A percentile compares a stretch with the other conserved stretches of the same genome.
phyloP scores from a whole-genome alignment of 2,888 invertebrate species.

The Conistra vaccinii region DNA sequence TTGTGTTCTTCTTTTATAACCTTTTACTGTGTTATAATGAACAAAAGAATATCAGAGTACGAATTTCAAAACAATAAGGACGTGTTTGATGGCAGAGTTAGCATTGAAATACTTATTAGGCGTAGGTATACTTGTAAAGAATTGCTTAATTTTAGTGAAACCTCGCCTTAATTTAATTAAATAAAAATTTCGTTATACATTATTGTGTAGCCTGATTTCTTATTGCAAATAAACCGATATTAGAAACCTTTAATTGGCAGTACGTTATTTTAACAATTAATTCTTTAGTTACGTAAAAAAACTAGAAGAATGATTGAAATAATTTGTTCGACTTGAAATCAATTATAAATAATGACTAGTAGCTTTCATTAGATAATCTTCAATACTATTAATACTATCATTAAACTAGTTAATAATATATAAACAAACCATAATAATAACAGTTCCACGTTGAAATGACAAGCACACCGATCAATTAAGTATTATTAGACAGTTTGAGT shows the following conservation, averaged over 20 bases:
- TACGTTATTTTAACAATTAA: not conserved
- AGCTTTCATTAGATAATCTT: slow-evolving; percentile 31
- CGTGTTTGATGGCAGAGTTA: slow-evolving; percentile 34
- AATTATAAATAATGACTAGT: slow-evolving; percentile 41
- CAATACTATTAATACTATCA: slow-evolving; percentile 23
- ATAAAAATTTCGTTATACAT: slow-evolving; percentile 1
- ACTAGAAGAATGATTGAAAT: not conserved
- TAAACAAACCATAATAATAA: slow-evolving; percentile 62
- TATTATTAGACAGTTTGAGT: slow-evolving; percentile 82
- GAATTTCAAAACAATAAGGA: slow-evolving; percentile 68
- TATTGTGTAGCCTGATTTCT: not conserved
- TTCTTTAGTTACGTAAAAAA: not conserved
- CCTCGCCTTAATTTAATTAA: slow-evolving; percentile 13
- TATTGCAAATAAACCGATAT: slow-evolving; percentile 10
- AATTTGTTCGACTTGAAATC: not conserved
- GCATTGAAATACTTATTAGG: slow-evolving; percentile 52
- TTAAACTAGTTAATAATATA: slow-evolving; percentile 49
- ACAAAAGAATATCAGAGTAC: slow-evolving; percentile 69
- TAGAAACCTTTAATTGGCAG: slow-evolving; percentile 15
- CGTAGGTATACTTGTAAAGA: slow-evolving; percentile 19
- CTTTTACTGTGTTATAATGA: slow-evolving; percentile 65
- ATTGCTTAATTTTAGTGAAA: slow-evolving; percentile 42
- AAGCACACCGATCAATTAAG: slow-evolving; percentile 74
- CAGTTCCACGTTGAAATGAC: slow-evolving; percentile 65
- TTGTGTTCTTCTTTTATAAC: slow-evolving; percentile 68